Evolutionary conservation across 37 sponge, comb jelly and placozoan genomes (phyloP).

Genomic region (Geodia barretti): DNA sequence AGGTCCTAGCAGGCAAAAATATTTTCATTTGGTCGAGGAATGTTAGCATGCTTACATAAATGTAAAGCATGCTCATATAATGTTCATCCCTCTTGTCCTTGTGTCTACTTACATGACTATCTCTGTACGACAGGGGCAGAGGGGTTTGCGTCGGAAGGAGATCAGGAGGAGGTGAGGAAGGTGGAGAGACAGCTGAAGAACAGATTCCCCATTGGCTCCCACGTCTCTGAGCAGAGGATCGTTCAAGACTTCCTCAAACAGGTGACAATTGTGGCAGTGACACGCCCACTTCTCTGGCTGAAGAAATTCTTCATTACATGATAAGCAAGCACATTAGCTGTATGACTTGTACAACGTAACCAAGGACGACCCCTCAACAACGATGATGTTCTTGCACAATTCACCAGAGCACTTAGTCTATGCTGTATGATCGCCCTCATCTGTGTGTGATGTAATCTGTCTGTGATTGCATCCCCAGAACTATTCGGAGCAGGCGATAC

Average conservation of each 20-base stretch:
- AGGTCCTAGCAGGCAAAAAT: too few relatives aligned
- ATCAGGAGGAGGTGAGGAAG: conserved; percentile 92
- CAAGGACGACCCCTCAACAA: too few relatives aligned
- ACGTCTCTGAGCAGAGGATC: conserved; percentile 97
- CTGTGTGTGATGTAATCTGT: too few relatives aligned
- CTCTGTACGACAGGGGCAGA: conserved; percentile 77
- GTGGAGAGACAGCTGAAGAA: conserved; percentile 94
- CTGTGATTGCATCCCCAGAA: too few relatives aligned
- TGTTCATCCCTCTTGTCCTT: not conserved
- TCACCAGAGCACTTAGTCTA: too few relatives aligned
- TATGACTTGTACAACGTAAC: too few relatives aligned
- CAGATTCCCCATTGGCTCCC: conserved; percentile 96
- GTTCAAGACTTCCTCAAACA: conserved; percentile 95
- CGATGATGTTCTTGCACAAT: too few relatives aligned
- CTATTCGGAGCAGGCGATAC: conserved; percentile 85
- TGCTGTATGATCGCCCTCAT: too few relatives aligned
- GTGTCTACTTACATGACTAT: not conserved
- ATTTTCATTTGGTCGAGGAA: not conserved
- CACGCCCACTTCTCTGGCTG: too few relatives aligned
- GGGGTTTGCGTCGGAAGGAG: conserved; percentile 88
- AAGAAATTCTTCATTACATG: too few relatives aligned
- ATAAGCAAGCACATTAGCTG: too few relatives aligned
- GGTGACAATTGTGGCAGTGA: too few relatives aligned
- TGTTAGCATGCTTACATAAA: not conserved
- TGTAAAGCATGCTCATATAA: not conserved